Percentiles rank a stretch among this genome's conserved stretches.
These are phyloP conservation scores for Crotalus helleri DNA, from an alignment of 2,113 vertebrate genomes.

Conservation along the genomic window DNA sequence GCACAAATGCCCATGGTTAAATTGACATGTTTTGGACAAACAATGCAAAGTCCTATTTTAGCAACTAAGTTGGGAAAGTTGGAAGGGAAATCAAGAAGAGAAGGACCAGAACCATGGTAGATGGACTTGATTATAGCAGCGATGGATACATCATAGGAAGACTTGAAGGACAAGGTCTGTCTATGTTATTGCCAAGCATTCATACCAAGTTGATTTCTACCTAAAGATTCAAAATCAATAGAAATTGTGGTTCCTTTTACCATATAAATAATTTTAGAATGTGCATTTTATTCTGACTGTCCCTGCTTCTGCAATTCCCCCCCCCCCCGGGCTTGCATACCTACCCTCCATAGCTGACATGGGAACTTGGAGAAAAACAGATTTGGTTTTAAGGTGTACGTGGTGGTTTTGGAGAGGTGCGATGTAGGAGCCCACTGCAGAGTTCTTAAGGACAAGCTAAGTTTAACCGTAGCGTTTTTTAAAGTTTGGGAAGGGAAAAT, in stretches of 20 bases:
- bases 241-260: neutral
- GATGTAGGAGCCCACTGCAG: neutral
- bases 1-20: neutral
- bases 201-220: neutral
- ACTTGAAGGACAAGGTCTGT: neutral
- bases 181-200: neutral
- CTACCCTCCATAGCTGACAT: neutral
- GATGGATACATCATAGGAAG: neutral
- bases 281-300: neutral
- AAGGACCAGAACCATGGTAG: neutral
- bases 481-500: neutral
- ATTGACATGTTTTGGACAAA: neutral
- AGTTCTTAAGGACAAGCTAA: neutral
- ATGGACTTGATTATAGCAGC: neutral
- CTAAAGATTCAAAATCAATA: neutral
- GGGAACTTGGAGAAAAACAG: neutral
- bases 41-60: neutral
- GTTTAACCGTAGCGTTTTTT: neutral
- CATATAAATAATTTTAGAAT: neutral
- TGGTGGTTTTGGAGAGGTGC: neutral
- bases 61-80: neutral
- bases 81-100: neutral
- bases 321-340: neutral
- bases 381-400: neutral
- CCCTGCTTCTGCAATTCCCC: neutral